These are phyloP conservation scores for Drosophila fuyamai DNA, from an alignment of 1,140 invertebrate species.

Conservation along the genomic window DNA sequence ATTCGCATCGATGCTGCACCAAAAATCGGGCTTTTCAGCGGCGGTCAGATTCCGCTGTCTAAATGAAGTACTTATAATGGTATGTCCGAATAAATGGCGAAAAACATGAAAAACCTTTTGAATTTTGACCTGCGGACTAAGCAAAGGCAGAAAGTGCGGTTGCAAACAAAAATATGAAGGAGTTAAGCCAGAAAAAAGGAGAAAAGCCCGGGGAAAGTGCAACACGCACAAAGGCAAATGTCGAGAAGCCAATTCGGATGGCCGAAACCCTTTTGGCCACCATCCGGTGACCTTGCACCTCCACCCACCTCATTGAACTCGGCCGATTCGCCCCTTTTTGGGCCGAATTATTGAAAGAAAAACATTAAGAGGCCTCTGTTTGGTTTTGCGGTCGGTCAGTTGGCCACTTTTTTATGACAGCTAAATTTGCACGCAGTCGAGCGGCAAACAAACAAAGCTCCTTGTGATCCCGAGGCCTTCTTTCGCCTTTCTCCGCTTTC, in stretches of 20 bases:
- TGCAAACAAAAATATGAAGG: conserved; percentile 1
- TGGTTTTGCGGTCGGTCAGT: conserved; percentile 48
- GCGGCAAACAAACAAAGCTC: conserved; percentile 33
- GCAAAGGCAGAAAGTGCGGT: conserved; percentile 7
- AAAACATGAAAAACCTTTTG: conserved; percentile 42
- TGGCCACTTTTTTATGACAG: conserved; percentile 33
- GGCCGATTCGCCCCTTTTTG: conserved; percentile 2
- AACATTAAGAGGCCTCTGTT: conserved; percentile 53
- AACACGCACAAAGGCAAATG: conserved; percentile 38
- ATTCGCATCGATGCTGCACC: conserved; percentile 31
- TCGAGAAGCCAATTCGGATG: conserved; percentile 2
- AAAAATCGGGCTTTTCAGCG: conserved; percentile 15
- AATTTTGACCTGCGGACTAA: conserved; percentile 40
- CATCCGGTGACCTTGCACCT: conserved; percentile 14
- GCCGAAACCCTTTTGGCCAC: conserved; percentile 21
- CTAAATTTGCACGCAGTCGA: conserved; percentile 26
- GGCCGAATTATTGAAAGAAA: conserved; percentile 70
- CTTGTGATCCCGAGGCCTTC: conserved; percentile 24
- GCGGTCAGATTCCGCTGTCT: conserved; percentile 4
- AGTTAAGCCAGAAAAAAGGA: background rate
- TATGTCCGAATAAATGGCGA: background rate
- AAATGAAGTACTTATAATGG: background rate
- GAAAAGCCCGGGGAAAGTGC: conserved; percentile 36
- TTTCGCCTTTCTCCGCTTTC: conserved; percentile 7
- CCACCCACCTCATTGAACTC: conserved; percentile 8